A percentile compares a stretch with the other conserved stretches of the same genome.
These are phyloP conservation scores for Labia minor DNA, from an alignment of 2,888 invertebrate genomes.

Conservation along the genomic window DNA sequence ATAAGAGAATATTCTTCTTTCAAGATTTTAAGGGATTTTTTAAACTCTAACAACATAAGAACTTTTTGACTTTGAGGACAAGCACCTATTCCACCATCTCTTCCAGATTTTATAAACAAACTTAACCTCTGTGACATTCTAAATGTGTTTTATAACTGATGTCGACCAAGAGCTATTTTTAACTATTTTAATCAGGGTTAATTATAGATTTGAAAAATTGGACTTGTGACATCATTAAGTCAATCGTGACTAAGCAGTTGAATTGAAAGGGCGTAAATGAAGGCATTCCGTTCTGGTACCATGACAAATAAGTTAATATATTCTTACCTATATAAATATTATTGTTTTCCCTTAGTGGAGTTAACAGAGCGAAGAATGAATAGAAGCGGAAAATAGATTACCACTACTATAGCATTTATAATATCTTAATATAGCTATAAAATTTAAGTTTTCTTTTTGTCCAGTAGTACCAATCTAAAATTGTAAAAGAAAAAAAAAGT, in stretches of 20 bases:
- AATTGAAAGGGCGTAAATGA: constrained; percentile 5
- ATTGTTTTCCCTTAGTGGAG: background rate
- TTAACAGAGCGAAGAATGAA: background rate
- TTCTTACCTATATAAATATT: constrained; percentile 1
- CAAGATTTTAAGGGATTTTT: constrained; percentile 24
- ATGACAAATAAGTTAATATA: constrained; percentile 5
- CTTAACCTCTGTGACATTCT: constrained; percentile 5
- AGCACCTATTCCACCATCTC: constrained; percentile 27
- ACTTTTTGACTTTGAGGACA: constrained; percentile 28
- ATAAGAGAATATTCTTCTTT: constrained; percentile 22
- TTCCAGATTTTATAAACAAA: constrained; percentile 27
- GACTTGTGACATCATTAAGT: background rate
- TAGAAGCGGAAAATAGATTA: background rate
- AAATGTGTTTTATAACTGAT: background rate
- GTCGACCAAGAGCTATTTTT: background rate
- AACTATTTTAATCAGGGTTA: background rate
- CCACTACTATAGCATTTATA: too few species aligned
- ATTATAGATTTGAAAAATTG: background rate
- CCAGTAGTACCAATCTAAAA: too few species aligned
- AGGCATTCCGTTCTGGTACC: constrained; percentile 1
- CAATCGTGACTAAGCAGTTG: background rate
- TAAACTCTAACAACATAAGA: constrained; percentile 27
- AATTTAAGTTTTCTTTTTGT: too few species aligned
- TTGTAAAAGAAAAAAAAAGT: too few species aligned
- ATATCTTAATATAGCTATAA: too few species aligned